These are phyloP conservation scores for Enchytraeus crypticus DNA, from an alignment of 2,888 invertebrate genomes.

Conservation along the genomic window DNA sequence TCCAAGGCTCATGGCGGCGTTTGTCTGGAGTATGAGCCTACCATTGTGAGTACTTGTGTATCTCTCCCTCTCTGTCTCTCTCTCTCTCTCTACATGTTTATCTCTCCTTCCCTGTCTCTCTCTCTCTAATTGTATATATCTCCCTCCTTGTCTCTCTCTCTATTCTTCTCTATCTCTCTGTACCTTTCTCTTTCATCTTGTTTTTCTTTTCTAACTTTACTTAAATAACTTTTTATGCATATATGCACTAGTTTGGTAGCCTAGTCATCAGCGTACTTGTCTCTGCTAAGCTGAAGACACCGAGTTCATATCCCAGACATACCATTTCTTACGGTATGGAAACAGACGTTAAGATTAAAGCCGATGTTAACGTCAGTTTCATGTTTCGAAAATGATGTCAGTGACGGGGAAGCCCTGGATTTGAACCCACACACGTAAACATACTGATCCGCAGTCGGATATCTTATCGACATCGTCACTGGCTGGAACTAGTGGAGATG, in stretches of 20 bases:
- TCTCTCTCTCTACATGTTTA: neutral
- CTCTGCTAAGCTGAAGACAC: too few relatives aligned
- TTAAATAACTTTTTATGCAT: neutral
- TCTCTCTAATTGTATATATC: neutral
- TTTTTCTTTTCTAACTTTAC: neutral
- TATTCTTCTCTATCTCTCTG: neutral
- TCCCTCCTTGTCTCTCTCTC: neutral
- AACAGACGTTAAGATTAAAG: too few relatives aligned
- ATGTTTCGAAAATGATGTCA: too few relatives aligned
- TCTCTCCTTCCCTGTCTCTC: neutral
- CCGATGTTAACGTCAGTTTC: too few relatives aligned
- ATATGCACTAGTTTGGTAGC: too few relatives aligned
- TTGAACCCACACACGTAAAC: too few relatives aligned
- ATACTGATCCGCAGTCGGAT: too few relatives aligned
- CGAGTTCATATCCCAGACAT: too few relatives aligned
- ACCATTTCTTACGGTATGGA: too few relatives aligned
- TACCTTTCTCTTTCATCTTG: neutral
- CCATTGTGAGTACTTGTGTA: constrained; percentile 55
- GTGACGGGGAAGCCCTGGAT: too few relatives aligned
- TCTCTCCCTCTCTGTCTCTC: neutral
- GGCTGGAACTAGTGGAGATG: neutral
- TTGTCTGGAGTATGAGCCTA: constrained; percentile 70
- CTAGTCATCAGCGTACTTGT: too few relatives aligned
- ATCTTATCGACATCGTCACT: too few relatives aligned
- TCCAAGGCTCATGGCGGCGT: constrained; percentile 65